Percentiles rank a stretch among this genome's conserved stretches.
These are phyloP conservation scores for Aethina tumida DNA, from an alignment of 1,140 invertebrate species.

Conservation along the genomic window DNA sequence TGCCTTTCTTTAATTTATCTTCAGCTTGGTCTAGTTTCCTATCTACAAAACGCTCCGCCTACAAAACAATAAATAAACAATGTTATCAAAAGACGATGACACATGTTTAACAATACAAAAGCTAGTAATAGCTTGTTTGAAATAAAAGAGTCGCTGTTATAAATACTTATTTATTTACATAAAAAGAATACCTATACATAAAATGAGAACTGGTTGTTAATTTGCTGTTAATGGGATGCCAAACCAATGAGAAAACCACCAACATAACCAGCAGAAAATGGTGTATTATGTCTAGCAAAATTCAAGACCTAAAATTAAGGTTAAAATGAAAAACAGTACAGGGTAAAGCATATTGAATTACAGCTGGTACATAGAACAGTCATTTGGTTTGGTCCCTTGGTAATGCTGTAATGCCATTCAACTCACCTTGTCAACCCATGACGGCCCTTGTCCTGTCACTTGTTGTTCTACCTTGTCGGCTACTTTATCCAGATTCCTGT, in stretches of 20 bases:
- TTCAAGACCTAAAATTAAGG: conserved; percentile 56
- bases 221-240: conserved; percentile 15
- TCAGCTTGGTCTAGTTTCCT: conserved; percentile 13
- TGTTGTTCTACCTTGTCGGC: conserved; percentile 70
- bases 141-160: background rate
- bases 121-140: conserved; percentile 1
- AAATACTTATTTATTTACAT: no score
- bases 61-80: no score
- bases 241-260: conserved; percentile 67
- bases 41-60: conserved; percentile 14
- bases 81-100: no score
- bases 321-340: conserved; percentile 8
- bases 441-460: conserved; percentile 57
- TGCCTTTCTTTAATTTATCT: conserved; percentile 6
- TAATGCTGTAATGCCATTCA: background rate
- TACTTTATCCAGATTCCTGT: conserved; percentile 70
- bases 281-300: conserved; percentile 65
- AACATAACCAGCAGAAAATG: conserved; percentile 70
- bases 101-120: no score
- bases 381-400: background rate
- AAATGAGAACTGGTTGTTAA: no score
- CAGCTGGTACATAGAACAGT: background rate
- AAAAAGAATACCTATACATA: no score
- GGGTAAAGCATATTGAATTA: background rate
- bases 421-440: conserved; percentile 69